Conservation (phyloP, 2,888 invertebrate genomes). For the Hirtodrosophila confusa region DNA sequence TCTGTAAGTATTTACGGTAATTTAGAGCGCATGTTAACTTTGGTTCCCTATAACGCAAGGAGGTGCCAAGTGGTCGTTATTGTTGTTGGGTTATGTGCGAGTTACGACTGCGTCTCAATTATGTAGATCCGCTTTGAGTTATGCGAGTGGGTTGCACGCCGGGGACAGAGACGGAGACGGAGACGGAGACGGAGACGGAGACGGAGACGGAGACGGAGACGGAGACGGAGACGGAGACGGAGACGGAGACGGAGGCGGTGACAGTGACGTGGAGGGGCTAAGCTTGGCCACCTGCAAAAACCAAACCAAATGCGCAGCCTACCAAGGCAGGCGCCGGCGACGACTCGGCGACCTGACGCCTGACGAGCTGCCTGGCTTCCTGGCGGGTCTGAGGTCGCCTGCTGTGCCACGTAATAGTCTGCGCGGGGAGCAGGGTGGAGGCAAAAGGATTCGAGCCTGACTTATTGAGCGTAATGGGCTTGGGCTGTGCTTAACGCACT, state of each 20-base stretch:
- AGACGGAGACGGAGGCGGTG: no score
- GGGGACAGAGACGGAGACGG: no score
- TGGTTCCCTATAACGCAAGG: constrained; percentile 30
- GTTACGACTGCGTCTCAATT: constrained; percentile 70
- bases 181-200: neutral
- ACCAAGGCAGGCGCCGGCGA: constrained; percentile 6
- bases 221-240: no score
- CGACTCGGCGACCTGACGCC: neutral
- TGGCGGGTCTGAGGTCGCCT: constrained; percentile 4
- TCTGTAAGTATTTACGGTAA: constrained; percentile 53
- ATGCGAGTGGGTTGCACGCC: constrained; percentile 53
- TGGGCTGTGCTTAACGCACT: constrained; percentile 46
- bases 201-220: neutral
- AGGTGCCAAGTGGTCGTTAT: constrained; percentile 50
- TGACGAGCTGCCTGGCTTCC: constrained; percentile 3
- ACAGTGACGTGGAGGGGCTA: neutral
- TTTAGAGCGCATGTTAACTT: constrained; percentile 57
- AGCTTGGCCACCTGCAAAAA: constrained; percentile 2
- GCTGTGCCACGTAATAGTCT: constrained; percentile 45
- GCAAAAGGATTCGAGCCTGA: constrained; percentile 13
- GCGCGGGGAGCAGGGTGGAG: constrained; percentile 4
- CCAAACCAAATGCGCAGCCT: constrained; percentile 21
- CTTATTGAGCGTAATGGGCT: constrained; percentile 38
- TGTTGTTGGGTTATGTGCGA: constrained; percentile 54
- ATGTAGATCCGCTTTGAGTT: constrained; percentile 77